Base-by-base conservation (phyloP, 2,888 invertebrate genomes). In the Acanthosepion pharaonis region DNA sequence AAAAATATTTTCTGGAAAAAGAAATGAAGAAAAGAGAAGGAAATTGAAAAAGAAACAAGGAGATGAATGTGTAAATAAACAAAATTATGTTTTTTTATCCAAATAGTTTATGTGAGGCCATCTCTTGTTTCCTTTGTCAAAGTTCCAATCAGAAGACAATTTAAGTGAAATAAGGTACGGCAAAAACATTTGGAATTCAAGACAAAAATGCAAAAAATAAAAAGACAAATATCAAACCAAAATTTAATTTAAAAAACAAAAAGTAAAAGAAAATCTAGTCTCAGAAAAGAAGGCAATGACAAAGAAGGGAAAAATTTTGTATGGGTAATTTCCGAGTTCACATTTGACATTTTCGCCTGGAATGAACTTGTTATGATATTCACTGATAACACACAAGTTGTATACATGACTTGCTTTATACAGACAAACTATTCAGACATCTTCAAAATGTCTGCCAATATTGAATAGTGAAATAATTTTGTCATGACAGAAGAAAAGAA, bases 341-440 rank as follows among this genome's bases (percentile, higher is more conserved):
- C 78, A 78, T 78, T 78, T 78, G 78, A 78, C 78, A 78, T 78
- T 78, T 78, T n/a, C 33, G 78, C 78, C 78, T 78, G 78, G 78
- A 78, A 78, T 78, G 78, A 78, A 78, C 78, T 78, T 78, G 78
- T 78, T 78, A 78, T 78, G 33, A 78, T 78, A n/a, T 78, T 78
- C 78, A 78, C 78, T 78, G n/a, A 78, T 78, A 78, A 78, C 78
- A 78, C n/a, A n/a, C n/a, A 78, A 78, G n/a, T 78, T 78, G 78
- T 78, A 78, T 78, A 78, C 78, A 78, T 78, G 78, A 78, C 78
- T 78, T 78, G 78, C 78, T 78, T 33, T 78, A n/a, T 78, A n/a
- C 78, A 78, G 78, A 33, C 78, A 78, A 33, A 78, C 78, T 78
- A 78, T 78, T 78, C n/a, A 78, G 78, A 78, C 78, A 78, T 78